Evolutionary conservation across 2,888 invertebrate genomes (phyloP).

Genomic region (Patella pellucida): DNA sequence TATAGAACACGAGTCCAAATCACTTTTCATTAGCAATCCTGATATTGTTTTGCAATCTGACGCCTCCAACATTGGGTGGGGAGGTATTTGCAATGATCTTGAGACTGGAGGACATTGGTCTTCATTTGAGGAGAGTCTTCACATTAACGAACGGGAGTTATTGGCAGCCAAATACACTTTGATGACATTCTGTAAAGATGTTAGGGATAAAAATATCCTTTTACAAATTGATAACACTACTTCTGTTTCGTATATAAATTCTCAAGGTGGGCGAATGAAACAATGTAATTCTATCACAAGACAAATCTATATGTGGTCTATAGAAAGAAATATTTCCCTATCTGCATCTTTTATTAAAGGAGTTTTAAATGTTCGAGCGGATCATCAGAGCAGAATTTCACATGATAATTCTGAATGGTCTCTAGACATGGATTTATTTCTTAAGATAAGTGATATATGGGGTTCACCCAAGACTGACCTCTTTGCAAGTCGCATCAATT

Average conservation of each 20-base stretch:
- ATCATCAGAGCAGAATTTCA: conserved; percentile 9
- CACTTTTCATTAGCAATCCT: background rate
- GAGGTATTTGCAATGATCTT: background rate
- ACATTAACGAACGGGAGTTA: background rate
- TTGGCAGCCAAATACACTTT: background rate
- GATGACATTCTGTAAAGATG: conserved; percentile 8
- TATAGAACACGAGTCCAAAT: background rate
- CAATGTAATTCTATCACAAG: conserved; percentile 16
- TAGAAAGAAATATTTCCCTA: conserved; percentile 21
- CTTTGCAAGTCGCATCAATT: conserved; percentile 33
- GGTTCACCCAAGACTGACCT: conserved; percentile 23
- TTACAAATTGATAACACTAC: conserved; percentile 20
- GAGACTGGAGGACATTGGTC: conserved; percentile 9
- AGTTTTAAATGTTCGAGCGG: conserved; percentile 19
- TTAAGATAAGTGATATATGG: background rate
- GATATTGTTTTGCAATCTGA: conserved; percentile 12
- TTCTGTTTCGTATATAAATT: conserved; percentile 18
- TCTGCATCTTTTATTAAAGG: conserved; percentile 23
- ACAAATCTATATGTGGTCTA: conserved; percentile 22
- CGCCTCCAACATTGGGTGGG: conserved; percentile 18
- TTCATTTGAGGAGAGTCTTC: background rate
- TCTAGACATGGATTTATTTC: conserved; percentile 14
- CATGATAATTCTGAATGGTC: conserved; percentile 25
- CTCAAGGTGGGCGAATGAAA: conserved; percentile 19
- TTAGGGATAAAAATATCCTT: conserved; percentile 11